Percentiles rank a stretch among this genome's conserved stretches.
Evolutionary conservation across 2,888 invertebrate species (phyloP).

Genomic region (Synergus itoensis): DNA sequence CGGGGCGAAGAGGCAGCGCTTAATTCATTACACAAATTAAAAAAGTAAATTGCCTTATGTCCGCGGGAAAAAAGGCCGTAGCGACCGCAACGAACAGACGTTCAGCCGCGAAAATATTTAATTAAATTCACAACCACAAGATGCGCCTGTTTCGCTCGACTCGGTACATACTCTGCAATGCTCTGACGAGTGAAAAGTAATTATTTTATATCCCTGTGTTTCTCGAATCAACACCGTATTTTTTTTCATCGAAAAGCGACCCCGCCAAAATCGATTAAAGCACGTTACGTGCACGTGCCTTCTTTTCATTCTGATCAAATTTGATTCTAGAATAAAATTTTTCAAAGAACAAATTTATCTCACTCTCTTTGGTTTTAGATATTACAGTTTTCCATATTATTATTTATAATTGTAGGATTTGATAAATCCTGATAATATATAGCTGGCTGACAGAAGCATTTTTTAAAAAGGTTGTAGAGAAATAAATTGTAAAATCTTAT

Average conservation of each 20-base stretch:
- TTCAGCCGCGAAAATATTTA: conserved; percentile 76
- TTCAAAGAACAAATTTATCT: background rate
- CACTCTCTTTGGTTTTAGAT: background rate
- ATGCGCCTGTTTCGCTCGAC: conserved; percentile 63
- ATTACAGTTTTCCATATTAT: too few species aligned
- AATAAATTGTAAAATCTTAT: conserved; percentile 39
- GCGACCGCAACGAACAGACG: conserved; percentile 61
- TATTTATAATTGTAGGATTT: too few species aligned
- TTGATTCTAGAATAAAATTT: background rate
- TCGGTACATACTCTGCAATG: conserved; percentile 48
- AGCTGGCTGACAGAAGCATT: background rate
- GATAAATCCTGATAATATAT: background rate
- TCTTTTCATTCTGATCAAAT: conserved; percentile 20
- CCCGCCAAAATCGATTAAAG: conserved; percentile 43
- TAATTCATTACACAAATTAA: conserved; percentile 77
- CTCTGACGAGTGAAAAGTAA: conserved; percentile 61
- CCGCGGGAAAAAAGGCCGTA: conserved; percentile 54
- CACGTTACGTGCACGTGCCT: conserved; percentile 48
- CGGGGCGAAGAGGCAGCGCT: conserved; percentile 55
- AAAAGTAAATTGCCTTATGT: conserved; percentile 74
- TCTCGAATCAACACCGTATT: conserved; percentile 58
- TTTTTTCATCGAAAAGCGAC: conserved; percentile 48
- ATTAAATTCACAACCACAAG: conserved; percentile 77
- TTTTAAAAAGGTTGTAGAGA: conserved; percentile 10
- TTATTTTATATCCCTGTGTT: conserved; percentile 63